Percentiles rank a stretch among this genome's conserved stretches.
These are phyloP conservation scores for Anastrepha obliqua DNA, from an alignment of 1,140 invertebrate genomes.

Conservation along the genomic window DNA sequence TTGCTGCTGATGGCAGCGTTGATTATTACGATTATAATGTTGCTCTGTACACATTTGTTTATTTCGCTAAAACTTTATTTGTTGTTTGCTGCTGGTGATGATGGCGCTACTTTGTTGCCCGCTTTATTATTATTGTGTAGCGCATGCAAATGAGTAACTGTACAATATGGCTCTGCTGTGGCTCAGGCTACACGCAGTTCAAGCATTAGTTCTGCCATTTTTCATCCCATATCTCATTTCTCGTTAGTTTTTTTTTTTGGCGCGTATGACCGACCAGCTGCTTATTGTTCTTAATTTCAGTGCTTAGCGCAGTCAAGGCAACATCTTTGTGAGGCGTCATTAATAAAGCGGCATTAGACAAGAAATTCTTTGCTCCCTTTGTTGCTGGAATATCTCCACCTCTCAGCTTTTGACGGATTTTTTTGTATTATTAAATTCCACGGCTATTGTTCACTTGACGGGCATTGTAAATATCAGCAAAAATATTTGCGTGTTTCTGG, in stretches of 20 bases:
- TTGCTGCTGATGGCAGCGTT: background rate
- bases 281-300: too few species aligned
- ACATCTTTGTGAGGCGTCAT: background rate
- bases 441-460: too few species aligned
- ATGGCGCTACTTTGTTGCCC: background rate
- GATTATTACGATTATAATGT: background rate
- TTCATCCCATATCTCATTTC: too few species aligned
- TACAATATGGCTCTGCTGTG: too few species aligned
- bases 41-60: background rate
- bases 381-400: too few species aligned
- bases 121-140: background rate
- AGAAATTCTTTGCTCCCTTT: background rate
- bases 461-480: too few species aligned
- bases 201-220: too few species aligned
- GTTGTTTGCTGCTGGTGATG: background rate
- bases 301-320: background rate
- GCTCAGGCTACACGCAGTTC: too few species aligned
- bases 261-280: background rate
- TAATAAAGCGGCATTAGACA: background rate
- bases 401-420: too few species aligned
- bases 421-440: too few species aligned
- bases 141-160: background rate
- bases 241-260: background rate
- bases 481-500: too few species aligned
- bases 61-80: background rate